Evolutionary conservation across 2,797 vertebrate genomes (phyloP).

Genomic region (Pseudomugil gertrudae): DNA sequence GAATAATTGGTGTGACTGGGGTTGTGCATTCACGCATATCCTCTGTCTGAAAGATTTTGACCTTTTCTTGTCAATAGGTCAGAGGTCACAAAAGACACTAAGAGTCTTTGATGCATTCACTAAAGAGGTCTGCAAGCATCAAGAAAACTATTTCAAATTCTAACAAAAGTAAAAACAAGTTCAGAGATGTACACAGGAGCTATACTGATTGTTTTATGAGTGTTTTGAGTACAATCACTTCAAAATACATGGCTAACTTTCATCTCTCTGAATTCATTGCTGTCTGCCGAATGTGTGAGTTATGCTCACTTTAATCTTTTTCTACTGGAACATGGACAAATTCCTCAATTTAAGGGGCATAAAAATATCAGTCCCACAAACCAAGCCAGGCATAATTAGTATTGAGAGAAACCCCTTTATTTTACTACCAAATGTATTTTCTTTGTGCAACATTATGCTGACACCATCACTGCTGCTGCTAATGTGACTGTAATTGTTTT

Average conservation of each 20-base stretch:
- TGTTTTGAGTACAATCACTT: constrained; percentile 9
- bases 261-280: constrained; percentile 5
- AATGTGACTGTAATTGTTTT: background rate
- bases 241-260: background rate
- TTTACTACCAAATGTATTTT: background rate
- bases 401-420: background rate
- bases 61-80: constrained; percentile 42
- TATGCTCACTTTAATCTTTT: constrained; percentile 1
- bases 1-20: constrained; percentile 36
- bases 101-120: constrained; percentile 17
- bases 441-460: background rate
- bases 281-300: constrained; percentile 14
- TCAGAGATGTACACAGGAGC: background rate
- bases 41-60: constrained; percentile 45
- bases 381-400: constrained; percentile 14
- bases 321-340: background rate
- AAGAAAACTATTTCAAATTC: constrained; percentile 3
- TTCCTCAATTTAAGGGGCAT: constrained; percentile 18
- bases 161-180: background rate
- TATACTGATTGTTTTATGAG: background rate
- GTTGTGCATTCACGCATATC: constrained; percentile 25
- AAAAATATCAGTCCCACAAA: constrained; percentile 17
- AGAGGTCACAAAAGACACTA: constrained; percentile 18
- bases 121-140: constrained; percentile 2
- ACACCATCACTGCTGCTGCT: background rate